Conservation (phyloP, 1,140 invertebrate genomes). For the Akabosia matsudoensis region DNA sequence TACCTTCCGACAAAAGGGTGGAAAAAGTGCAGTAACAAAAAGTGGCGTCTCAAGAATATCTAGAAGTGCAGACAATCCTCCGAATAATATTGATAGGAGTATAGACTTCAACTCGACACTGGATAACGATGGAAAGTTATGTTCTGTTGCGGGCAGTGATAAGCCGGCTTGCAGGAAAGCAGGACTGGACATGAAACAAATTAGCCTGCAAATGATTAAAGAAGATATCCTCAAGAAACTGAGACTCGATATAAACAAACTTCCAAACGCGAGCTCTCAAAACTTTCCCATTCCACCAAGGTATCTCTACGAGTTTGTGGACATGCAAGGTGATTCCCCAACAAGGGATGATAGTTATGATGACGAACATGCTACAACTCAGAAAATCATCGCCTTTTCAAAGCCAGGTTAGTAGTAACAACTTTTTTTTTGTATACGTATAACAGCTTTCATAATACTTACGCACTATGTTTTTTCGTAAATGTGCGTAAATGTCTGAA, state of each 20-base stretch:
- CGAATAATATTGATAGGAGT: background rate
- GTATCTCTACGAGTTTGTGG: conserved; percentile 40
- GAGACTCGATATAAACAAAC: conserved; percentile 42
- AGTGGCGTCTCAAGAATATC: background rate
- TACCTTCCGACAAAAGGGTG: background rate
- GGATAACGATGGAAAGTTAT: conserved; percentile 1
- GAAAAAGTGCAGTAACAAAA: background rate
- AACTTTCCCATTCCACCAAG: conserved; percentile 35
- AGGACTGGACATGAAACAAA: conserved; percentile 37
- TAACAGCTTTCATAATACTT: no score
- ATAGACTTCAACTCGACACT: background rate
- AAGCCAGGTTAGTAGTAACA: conserved; percentile 37
- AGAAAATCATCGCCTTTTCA: conserved; percentile 47
- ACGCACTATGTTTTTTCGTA: no score
- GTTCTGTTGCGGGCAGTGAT: background rate
- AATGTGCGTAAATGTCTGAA: no score
- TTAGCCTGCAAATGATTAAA: conserved; percentile 39
- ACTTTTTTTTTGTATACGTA: background rate
- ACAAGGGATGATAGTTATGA: conserved; percentile 35
- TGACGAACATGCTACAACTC: conserved; percentile 45
- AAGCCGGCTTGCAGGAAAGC: conserved; percentile 20
- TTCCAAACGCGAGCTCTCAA: conserved; percentile 40
- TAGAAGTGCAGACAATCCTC: background rate
- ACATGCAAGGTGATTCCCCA: conserved; percentile 44
- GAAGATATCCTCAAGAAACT: conserved; percentile 45